Evolutionary conservation across 2,888 invertebrate genomes (phyloP), one percentile per base, ranked within the genome.

Genomic region (Lepetodrilus schrolli): DNA sequence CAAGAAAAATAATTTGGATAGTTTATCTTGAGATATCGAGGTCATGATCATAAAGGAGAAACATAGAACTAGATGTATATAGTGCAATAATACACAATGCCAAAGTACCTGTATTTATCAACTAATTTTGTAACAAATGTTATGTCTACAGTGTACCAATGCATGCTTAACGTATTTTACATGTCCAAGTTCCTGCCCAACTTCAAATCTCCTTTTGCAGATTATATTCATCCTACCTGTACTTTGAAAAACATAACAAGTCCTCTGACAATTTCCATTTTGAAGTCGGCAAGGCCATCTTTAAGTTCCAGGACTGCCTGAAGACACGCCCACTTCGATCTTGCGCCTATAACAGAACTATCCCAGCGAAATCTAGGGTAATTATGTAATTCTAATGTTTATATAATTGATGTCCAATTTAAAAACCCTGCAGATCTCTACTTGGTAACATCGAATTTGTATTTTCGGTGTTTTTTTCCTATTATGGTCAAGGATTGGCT

Each of bases 161-260:
- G 38, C 38, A 38, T 5, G 38, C 5, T 38, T 38, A 38, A 10
- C 38, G 5, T 8, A 10, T 5, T 10, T 8, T 38, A 5, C 38
- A 38, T 38, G 38, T 38, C 10, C 10, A 8, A 10, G 5, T 38
- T 38, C 5, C 10, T 38, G 5, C 38, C 10, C 10, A 38, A 8
- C 5, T 5, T 5, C 10, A n/a, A 47, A n/a, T 13, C 8, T 21
- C 49, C 36, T 66, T 47, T 81, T 82, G 51, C 82, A 87, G 87
- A 70, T 72, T 87, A 76, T 87, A 82, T 76, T 86, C 87, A 0
- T 86, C 86, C 71, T 87, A 86, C 66, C 78, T 87, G 34, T 86
- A 84, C 71, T 84, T 85, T 79, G 78, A 75, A 74, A 77, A 71
- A 72, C 74, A 66, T 21, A 80, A 76, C 51, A 84, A 83, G 65